Conservation (phyloP, 2,113 vertebrate genomes). For the Hydrochoerus hydrochaeris region DNA sequence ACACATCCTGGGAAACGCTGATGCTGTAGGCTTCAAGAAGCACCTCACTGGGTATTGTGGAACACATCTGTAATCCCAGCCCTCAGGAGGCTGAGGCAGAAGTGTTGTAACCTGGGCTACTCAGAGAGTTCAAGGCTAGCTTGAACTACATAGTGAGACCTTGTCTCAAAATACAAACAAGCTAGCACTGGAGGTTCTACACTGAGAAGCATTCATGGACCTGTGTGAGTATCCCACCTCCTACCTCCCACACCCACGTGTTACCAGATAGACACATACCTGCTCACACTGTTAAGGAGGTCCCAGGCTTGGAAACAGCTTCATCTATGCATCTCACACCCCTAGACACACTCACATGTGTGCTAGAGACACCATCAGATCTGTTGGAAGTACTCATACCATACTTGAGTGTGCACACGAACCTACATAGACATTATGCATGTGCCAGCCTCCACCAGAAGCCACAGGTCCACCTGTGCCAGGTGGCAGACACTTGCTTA, state of each 20-base stretch:
- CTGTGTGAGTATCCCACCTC: background rate
- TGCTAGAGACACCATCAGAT: background rate
- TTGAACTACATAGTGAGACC: background rate
- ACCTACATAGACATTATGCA: background rate
- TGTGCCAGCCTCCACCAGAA: background rate
- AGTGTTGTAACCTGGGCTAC: background rate
- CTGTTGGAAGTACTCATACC: background rate
- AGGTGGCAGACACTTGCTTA: background rate
- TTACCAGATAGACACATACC: background rate
- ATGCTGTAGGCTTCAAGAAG: background rate
- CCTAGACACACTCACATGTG: background rate
- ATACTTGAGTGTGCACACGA: background rate
- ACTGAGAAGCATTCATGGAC: background rate
- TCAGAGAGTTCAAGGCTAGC: too few relatives aligned
- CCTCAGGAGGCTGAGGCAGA: background rate
- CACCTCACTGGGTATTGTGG: background rate
- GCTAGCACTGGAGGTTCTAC: background rate
- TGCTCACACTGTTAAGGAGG: background rate
- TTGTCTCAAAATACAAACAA: background rate
- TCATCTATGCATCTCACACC: background rate
- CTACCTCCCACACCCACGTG: background rate
- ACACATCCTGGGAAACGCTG: background rate
- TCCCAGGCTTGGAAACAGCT: background rate
- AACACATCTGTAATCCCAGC: background rate
- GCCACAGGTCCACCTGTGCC: background rate